These are phyloP conservation scores for Apotomis betuletana DNA, from an alignment of 2,888 invertebrate species.

Conservation along the genomic window DNA sequence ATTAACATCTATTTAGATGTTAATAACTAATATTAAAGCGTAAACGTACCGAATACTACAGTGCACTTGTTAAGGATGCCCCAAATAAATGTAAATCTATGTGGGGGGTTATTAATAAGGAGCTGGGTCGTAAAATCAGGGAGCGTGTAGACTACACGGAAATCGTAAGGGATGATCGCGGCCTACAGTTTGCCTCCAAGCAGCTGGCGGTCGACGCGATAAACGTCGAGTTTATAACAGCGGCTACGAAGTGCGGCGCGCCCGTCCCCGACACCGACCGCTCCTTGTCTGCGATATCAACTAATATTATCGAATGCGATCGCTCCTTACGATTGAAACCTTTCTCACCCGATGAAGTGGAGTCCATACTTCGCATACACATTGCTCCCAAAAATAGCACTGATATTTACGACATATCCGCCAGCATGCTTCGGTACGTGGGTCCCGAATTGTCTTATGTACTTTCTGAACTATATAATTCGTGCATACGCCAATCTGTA, in stretches of 20 bases:
- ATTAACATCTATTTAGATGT: too few relatives aligned
- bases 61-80: too few relatives aligned
- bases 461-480: conserved; percentile 18
- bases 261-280: background rate
- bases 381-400: conserved; percentile 24
- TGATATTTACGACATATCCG: conserved; percentile 33
- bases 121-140: too few relatives aligned
- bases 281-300: background rate
- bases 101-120: too few relatives aligned
- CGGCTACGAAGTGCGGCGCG: conserved; percentile 17
- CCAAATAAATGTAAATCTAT: too few relatives aligned
- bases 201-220: conserved; percentile 6
- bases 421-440: conserved; percentile 11
- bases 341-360: conserved; percentile 18
- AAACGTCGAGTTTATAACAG: conserved; percentile 12
- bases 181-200: background rate
- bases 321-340: background rate
- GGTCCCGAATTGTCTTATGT: background rate
- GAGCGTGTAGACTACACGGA: too few relatives aligned
- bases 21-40: too few relatives aligned
- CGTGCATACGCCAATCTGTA: conserved; percentile 1
- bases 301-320: background rate
- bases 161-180: too few relatives aligned
- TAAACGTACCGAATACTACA: too few relatives aligned
- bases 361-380: background rate